Percentiles rank a stretch among this genome's conserved stretches.
These are phyloP conservation scores for Potamarius usumacintae DNA, from an alignment of 2,113 vertebrate genomes.

Conservation along the genomic window DNA sequence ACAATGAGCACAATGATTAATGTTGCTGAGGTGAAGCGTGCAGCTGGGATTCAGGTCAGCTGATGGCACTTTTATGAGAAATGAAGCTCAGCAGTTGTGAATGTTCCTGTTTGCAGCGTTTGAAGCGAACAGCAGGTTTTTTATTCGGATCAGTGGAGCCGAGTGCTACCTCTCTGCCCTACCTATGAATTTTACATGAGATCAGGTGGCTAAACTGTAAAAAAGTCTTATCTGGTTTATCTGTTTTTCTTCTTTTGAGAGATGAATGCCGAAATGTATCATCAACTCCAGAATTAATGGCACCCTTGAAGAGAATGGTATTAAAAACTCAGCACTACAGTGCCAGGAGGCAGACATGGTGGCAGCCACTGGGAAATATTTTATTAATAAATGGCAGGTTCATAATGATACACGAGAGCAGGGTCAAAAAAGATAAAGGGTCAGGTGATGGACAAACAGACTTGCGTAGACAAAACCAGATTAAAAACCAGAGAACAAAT, in stretches of 20 bases:
- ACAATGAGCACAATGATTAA: slow-evolving; percentile 4
- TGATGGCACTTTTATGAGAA: slow-evolving; percentile 1
- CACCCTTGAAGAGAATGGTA: neutral
- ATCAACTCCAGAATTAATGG: neutral
- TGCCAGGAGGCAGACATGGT: neutral
- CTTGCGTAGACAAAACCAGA: neutral
- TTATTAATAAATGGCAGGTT: neutral
- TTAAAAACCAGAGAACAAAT: too few relatives aligned
- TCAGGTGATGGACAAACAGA: neutral
- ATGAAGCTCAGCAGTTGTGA: neutral
- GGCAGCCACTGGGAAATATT: neutral
- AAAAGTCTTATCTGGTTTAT: neutral
- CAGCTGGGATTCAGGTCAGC: neutral
- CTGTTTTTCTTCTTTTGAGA: neutral
- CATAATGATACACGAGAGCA: neutral
- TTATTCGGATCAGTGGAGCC: neutral
- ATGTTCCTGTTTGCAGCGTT: neutral
- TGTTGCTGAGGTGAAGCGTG: neutral
- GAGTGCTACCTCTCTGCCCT: neutral
- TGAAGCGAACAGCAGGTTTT: neutral
- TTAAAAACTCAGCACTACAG: neutral
- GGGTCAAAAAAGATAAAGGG: neutral
- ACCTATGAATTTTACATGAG: slow-evolving; percentile 6
- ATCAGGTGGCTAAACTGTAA: neutral
- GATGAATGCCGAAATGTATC: neutral